Evolutionary conservation across 35 echinoderm and acorn worm genomes (phyloP).

Genomic region (Apostichopus parvimensis): DNA sequence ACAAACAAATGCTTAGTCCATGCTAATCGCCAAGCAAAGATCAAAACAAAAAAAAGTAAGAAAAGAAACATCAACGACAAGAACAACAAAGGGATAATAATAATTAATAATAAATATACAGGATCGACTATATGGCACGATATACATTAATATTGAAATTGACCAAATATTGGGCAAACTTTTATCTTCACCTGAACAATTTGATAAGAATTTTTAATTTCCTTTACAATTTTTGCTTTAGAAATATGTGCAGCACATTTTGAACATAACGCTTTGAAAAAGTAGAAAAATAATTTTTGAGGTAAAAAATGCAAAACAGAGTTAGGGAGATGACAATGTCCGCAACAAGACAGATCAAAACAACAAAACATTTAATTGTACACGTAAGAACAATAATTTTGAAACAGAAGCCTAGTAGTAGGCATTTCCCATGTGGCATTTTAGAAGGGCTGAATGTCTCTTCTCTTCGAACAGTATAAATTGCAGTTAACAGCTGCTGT

Average conservation of each 20-base stretch:
- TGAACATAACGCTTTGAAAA: conserved; percentile 17
- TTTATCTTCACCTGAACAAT: conserved; percentile 6
- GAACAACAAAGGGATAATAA: background rate
- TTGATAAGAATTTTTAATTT: conserved; percentile 11
- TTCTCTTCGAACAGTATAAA: conserved; percentile 42
- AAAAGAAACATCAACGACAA: too few species aligned
- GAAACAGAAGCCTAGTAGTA: background rate
- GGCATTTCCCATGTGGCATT: conserved; percentile 2
- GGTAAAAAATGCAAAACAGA: background rate
- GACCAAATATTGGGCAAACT: background rate
- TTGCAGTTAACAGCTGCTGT: conserved; percentile 53
- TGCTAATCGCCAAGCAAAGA: background rate
- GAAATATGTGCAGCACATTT: conserved; percentile 16
- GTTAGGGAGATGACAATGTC: background rate
- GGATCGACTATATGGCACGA: background rate
- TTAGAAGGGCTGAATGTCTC: conserved; percentile 10
- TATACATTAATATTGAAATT: conserved; percentile 5
- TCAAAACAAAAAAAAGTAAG: background rate
- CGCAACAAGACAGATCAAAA: conserved; percentile 6
- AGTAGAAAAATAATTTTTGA: background rate
- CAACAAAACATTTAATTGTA: background rate
- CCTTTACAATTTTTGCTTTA: conserved; percentile 6
- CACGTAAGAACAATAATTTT: background rate
- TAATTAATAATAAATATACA: conserved; percentile 9
- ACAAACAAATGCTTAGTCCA: too few species aligned